Evolutionary conservation across 2,888 invertebrate species (phyloP), one percentile per base, ranked within the genome.

Genomic region (Nemoura dubitans): DNA sequence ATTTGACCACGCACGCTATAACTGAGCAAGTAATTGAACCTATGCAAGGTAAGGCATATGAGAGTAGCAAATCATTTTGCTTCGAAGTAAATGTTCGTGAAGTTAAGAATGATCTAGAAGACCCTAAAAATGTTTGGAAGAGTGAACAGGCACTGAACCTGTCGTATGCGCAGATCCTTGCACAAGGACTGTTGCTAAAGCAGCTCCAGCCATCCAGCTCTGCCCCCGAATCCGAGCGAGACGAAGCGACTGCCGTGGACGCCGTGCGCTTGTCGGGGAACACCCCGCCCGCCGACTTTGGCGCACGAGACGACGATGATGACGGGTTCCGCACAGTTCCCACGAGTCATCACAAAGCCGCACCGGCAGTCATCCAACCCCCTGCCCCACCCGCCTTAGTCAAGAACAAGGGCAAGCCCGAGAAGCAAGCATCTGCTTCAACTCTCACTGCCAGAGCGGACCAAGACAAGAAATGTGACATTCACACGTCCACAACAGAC

Each of bases 121-220:
- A 59, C 2, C 21, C 42, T 25, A 83, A n/a, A 76, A 83, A 28
- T 30, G 36, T 14, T 76, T 84, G 83, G 42, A 27, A 83, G 77
- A 76, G 27, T 3, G 83, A 84, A 10, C 88, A 77, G 87, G 85
- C 86, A 83, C 84, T 28, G 87, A 59, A 89, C 88, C 93, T 95
- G 89, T 95, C 96, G 0, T 96, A 96, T 90, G 96, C 95, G 0
- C 94, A 95, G 91, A 95, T 95, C 90, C 92, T 96, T 89, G 94
- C 95, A 77, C 94, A 95, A 88, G 95, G 95, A 59, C 92, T 95
- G 80, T 91, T 89, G 88, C 89, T 88, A 0, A 88, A 91, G 88
- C 89, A 92, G 91, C 91, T 93, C 91, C 93, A 93, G 93, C 93
- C 94, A 93, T 93, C 93, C 93, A 92, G 92, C 91, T 91, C 83